Evolutionary conservation across 2,888 invertebrate genomes (phyloP), one percentile per base, ranked within the genome.

Genomic region (Phymatocera aterrima): DNA sequence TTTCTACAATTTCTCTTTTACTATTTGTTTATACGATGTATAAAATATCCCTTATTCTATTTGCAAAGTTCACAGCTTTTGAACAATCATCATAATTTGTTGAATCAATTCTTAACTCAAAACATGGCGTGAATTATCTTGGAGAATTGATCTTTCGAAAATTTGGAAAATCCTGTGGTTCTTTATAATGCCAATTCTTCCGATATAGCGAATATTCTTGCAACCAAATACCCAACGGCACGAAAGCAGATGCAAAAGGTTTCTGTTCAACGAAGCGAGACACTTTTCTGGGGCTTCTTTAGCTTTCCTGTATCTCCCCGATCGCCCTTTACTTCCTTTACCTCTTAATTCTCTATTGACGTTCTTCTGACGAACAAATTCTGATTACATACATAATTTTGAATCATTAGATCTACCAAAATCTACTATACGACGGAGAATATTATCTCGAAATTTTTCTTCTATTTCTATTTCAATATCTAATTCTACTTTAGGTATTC

Each of bases 401-500:
- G n/a, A n/a, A n/a, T n/a, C n/a, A n/a, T n/a, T n/a, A n/a, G n/a
- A n/a, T n/a, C n/a, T n/a, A n/a, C n/a, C n/a, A n/a, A n/a, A n/a
- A n/a, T n/a, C n/a, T n/a, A n/a, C n/a, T n/a, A n/a, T n/a, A n/a
- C n/a, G n/a, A n/a, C n/a, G n/a, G n/a, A n/a, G n/a, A n/a, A n/a
- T n/a, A n/a, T n/a, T n/a, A n/a, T n/a, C n/a, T n/a, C n/a, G n/a
- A n/a, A n/a, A n/a, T n/a, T n/a, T n/a, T n/a, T n/a, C n/a, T n/a
- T n/a, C n/a, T n/a, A n/a, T n/a, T 61, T 61, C 60, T 18, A n/a
- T 18, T 51, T 75, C 24, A 65, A 51, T 40, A 10, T 70, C 21
- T 21, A 75, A 80, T 77, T 46, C 75, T 72, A 79, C 85, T 84
- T 0, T 82, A 93, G 92, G 97, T 98, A 28, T 98, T 99, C 89